Evolutionary conservation across 2,888 invertebrate genomes (phyloP).

Genomic region (Pasiphila rectangulata): DNA sequence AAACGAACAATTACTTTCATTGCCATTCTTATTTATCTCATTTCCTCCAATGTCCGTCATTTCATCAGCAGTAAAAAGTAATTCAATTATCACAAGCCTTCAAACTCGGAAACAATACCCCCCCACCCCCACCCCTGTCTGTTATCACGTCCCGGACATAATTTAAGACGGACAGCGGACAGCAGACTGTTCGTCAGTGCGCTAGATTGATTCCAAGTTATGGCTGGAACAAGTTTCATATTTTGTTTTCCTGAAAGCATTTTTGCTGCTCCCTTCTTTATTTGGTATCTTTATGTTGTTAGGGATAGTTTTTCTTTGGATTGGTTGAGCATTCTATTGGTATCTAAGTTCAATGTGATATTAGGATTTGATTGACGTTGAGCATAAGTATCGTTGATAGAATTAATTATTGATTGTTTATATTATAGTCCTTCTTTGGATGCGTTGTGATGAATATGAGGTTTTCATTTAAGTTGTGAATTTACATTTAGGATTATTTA

Average conservation of each 20-base stretch:
- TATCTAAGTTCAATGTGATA: too few species aligned
- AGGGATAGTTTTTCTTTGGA: too few species aligned
- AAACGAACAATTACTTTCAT: not conserved
- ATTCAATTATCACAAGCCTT: slow-evolving; percentile 25
- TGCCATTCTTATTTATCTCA: not conserved
- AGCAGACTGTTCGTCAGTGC: slow-evolving; percentile 43
- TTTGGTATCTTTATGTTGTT: too few species aligned
- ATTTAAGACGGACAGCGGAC: slow-evolving; percentile 64
- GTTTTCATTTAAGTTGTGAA: too few species aligned
- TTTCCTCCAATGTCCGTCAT: slow-evolving; percentile 16
- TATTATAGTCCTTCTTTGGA: too few species aligned
- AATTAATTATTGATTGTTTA: too few species aligned
- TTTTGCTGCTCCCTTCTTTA: not conserved
- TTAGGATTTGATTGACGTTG: too few species aligned
- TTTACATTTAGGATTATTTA: too few species aligned
- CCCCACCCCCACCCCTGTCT: slow-evolving; percentile 38
- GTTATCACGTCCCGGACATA: slow-evolving; percentile 77
- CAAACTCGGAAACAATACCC: slow-evolving; percentile 44
- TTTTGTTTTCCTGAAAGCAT: slow-evolving; percentile 1
- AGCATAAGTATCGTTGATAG: too few species aligned
- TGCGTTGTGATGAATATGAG: too few species aligned
- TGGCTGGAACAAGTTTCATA: slow-evolving; percentile 1
- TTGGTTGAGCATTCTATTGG: too few species aligned
- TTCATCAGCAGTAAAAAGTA: slow-evolving; percentile 23
- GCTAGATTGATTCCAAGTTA: slow-evolving; percentile 37